A percentile compares a stretch with the other conserved stretches of the same genome.
These are phyloP conservation scores for Podarcis muralis DNA, from an alignment of 2,113 vertebrate species.

Conservation along the genomic window DNA sequence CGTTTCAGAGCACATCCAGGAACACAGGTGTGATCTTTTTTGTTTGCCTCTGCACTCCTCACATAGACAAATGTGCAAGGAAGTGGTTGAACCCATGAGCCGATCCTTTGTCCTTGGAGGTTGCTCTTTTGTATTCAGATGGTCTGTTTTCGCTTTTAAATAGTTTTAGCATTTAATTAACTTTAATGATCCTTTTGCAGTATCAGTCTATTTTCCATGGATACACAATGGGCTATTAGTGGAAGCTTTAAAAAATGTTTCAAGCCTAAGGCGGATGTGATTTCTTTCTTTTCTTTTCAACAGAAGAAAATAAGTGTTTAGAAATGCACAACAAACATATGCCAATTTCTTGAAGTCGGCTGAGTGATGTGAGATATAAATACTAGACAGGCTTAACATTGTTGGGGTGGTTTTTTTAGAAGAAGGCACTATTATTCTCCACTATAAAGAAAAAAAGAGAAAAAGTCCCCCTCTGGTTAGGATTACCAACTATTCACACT, in stretches of 20 bases:
- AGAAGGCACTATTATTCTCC: neutral
- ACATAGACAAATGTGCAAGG: neutral
- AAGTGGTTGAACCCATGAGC: neutral
- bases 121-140: neutral
- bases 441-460: neutral
- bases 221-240: neutral
- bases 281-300: neutral
- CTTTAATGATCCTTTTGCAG: neutral
- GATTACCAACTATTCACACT: neutral
- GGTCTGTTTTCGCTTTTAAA: neutral
- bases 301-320: neutral
- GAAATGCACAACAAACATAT: neutral
- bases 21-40: neutral
- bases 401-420: neutral
- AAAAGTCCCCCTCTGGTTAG: neutral
- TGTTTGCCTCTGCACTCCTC: neutral
- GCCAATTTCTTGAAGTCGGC: neutral
- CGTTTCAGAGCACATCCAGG: neutral
- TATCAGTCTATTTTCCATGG: neutral
- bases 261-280: neutral
- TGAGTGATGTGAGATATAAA: neutral
- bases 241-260: neutral
- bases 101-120: too few relatives aligned
- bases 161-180: neutral
- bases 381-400: neutral